Base-by-base conservation (phyloP, 2,888 invertebrate species). In the Lepeophtheirus nordmannii region DNA sequence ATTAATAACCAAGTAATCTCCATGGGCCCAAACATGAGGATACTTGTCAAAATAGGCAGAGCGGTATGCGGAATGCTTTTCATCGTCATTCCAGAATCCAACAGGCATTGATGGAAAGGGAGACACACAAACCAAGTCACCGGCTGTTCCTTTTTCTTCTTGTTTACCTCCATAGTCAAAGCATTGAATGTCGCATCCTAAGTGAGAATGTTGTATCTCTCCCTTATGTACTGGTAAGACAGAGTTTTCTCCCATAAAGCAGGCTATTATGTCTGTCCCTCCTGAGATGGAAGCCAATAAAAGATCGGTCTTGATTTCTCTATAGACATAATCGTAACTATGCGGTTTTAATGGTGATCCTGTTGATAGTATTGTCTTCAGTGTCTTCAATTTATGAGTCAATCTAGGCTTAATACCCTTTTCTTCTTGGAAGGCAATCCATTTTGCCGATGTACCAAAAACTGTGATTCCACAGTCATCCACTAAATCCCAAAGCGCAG, bases 101-200 rank as follows among this genome's bases (percentile, higher is more conserved):
- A 77, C 76, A 5, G 81, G 81, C 80, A 80, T 80, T 58, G 78
- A 78, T 1, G 81, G 81, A 71, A 81, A 80, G 1, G 81, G 80
- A 59, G 75, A 76, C 14, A 75, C 72, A 70, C 80, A 80, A 9
- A 82, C 79, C 60, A 81, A 72, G 69, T 81, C 81, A 10, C 80
- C 81, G 69, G 77, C 75, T 60, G 75, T 74, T 67, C 77, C 78
- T 61, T 70, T 69, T 76, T 72, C 60, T 58, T 76, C 77, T 30
- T 30, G 2, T 30, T 30, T 30, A 30, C 30, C 30, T 5, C 30
- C 30, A 30, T 30, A 30, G 70, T 76, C 72, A 74, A 75, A 78
- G 65, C 78, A 75, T 68, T 76, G 74, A 70, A 80, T 74, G 30
- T 37, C 20, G 30, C 59, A 69, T 38, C 80, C 81, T 58, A 81